Evolutionary conservation across 2,888 invertebrate genomes (phyloP).

Genomic region (Coleophora flavipennella): DNA sequence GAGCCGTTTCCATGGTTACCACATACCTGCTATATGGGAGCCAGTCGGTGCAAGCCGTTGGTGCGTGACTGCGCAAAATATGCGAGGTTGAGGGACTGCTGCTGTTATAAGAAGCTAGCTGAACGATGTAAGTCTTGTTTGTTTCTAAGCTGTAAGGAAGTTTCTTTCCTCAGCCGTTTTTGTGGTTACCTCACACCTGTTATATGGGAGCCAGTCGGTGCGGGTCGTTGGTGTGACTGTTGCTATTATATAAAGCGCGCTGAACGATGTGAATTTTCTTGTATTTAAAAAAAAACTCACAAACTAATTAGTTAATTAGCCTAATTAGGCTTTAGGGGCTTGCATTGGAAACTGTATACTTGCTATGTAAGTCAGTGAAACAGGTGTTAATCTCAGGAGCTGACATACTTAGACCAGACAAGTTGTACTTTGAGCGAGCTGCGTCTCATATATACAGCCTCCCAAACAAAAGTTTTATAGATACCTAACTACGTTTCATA

Average conservation of each 20-base stretch:
- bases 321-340: too few relatives aligned
- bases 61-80: constrained; percentile 76
- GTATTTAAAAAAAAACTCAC: too few relatives aligned
- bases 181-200: constrained; percentile 79
- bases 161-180: constrained; percentile 75
- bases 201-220: constrained; percentile 75
- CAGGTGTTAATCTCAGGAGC: too few relatives aligned
- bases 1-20: constrained; percentile 79
- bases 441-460: too few relatives aligned
- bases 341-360: too few relatives aligned
- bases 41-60: constrained; percentile 72
- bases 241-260: constrained; percentile 76
- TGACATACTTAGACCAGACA: too few relatives aligned
- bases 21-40: constrained; percentile 78
- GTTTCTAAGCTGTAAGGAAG: background rate
- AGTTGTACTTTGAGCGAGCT: too few relatives aligned
- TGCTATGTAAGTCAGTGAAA: too few relatives aligned
- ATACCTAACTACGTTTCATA: too few relatives aligned
- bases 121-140: constrained; percentile 69
- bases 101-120: constrained; percentile 74
- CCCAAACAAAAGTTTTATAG: too few relatives aligned
- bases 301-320: too few relatives aligned
- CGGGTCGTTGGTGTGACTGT: constrained; percentile 73
- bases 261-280: constrained; percentile 68
- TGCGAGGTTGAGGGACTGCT: constrained; percentile 75